Conservation (phyloP, 2,888 invertebrate species). For the Sabatieria punctata region DNA sequence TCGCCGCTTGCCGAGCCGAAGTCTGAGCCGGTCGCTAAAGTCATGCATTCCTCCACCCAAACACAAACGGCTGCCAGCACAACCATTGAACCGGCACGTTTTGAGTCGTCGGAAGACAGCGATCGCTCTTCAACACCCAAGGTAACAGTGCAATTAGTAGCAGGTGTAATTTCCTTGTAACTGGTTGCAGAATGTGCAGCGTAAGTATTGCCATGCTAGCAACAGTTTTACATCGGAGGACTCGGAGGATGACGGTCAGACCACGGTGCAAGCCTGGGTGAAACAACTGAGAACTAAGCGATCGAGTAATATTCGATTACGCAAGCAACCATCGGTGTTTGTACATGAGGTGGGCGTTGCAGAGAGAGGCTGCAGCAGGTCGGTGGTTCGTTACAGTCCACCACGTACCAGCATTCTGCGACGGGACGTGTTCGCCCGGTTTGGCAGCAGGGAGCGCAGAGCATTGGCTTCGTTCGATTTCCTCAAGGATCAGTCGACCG, state of each 20-base stretch:
- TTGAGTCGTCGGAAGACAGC: not conserved
- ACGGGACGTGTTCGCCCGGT: conserved; percentile 1
- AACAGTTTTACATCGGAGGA: not conserved
- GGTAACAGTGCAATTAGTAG: not conserved
- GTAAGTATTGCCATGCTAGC: too few relatives aligned
- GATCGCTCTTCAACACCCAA: not conserved
- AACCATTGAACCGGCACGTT: too few relatives aligned
- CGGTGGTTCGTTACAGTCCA: too few relatives aligned
- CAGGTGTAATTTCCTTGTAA: not conserved
- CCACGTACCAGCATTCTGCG: not conserved
- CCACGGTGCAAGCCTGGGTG: conserved; percentile 5
- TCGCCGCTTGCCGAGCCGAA: too few relatives aligned
- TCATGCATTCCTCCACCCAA: too few relatives aligned
- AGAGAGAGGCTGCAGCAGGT: too few relatives aligned
- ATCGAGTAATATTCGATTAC: not conserved
- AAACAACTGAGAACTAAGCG: conserved; percentile 2
- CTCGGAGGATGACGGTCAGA: conserved; percentile 1
- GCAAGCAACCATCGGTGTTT: not conserved
- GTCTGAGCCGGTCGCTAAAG: too few relatives aligned
- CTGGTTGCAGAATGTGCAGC: too few relatives aligned
- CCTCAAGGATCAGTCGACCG: not conserved
- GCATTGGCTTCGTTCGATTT: conserved; percentile 6
- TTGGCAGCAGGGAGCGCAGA: conserved; percentile 1
- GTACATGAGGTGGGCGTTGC: too few relatives aligned
- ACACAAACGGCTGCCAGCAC: too few relatives aligned